A percentile compares a stretch with the other conserved stretches of the same genome.
Evolutionary conservation across 2,113 vertebrate genomes (phyloP).

Genomic region (Anthoscopus minutus): DNA sequence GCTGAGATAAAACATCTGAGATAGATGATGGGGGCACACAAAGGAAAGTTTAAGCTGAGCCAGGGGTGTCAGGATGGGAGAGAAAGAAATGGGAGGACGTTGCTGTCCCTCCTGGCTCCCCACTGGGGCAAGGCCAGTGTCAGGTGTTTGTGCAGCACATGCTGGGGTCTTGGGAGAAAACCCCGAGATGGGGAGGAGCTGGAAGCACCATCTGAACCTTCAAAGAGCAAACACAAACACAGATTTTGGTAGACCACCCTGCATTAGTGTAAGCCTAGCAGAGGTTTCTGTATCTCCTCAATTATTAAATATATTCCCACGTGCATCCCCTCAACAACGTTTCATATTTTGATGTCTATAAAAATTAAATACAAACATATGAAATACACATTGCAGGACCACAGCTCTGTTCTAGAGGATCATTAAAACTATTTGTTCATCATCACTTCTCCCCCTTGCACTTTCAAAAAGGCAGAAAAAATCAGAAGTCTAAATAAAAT

Average conservation of each 20-base stretch:
- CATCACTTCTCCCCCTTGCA: background rate
- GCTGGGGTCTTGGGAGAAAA: background rate
- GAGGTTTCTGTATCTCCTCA: background rate
- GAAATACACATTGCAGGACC: background rate
- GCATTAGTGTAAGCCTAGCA: background rate
- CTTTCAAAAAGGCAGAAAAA: background rate
- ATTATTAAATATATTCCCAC: background rate
- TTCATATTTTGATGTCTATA: background rate
- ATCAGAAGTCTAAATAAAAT: background rate
- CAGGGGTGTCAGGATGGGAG: background rate
- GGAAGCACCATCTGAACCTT: background rate
- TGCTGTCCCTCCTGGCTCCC: background rate
- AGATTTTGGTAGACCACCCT: background rate
- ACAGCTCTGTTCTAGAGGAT: background rate
- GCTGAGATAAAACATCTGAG: background rate
- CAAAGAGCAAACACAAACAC: fast-evolving
- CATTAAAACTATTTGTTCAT: background rate
- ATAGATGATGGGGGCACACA: background rate
- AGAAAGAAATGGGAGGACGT: background rate
- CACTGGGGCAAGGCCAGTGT: fast-evolving
- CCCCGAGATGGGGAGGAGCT: background rate
- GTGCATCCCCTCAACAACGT: background rate
- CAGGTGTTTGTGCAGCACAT: fast-evolving
- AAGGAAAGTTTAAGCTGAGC: background rate
- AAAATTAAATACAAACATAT: background rate